A percentile compares a stretch with the other conserved stretches of the same genome.
phyloP scores from a whole-genome alignment of 2,797 vertebrate genomes.

The Xyrichtys novacula region DNA sequence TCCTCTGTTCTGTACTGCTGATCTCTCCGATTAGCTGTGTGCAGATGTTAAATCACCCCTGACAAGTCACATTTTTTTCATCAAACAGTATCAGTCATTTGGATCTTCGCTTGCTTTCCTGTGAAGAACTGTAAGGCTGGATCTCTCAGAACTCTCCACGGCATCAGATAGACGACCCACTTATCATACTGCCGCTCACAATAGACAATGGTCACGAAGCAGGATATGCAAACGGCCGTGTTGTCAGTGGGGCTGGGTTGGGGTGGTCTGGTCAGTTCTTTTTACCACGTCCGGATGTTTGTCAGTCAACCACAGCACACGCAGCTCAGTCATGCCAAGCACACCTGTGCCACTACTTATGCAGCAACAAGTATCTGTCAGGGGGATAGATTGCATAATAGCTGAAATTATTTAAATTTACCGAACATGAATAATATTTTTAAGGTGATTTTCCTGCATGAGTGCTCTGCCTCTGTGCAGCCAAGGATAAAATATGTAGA shows the following conservation, averaged over 20 bases:
- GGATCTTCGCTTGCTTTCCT: constrained; percentile 33
- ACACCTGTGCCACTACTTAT: constrained; percentile 63
- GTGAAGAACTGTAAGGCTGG: constrained; percentile 33
- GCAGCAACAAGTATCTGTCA: constrained; percentile 20
- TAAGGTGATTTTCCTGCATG: constrained; percentile 29
- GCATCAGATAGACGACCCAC: constrained; percentile 65
- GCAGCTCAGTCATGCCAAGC: constrained; percentile 46
- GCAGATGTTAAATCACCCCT: constrained; percentile 29
- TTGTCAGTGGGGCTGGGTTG: constrained; percentile 31
- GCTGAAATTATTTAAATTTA: constrained; percentile 33
- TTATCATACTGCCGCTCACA: constrained; percentile 69
- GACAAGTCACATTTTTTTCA: constrained; percentile 37
- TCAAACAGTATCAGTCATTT: constrained; percentile 50
- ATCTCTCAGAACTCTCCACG: constrained; percentile 52
- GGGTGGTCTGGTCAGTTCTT: constrained; percentile 54
- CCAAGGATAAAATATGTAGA: constrained; percentile 4
- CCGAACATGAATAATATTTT: constrained; percentile 9
- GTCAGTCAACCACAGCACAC: constrained; percentile 52
- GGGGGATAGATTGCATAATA: constrained; percentile 33
- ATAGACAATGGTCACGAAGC: constrained; percentile 75
- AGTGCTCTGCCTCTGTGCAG: constrained; percentile 8
- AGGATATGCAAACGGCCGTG: constrained; percentile 78
- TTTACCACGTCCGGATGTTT: constrained; percentile 70
- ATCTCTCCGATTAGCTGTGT: constrained; percentile 48
- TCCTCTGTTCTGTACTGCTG: constrained; percentile 8